Base-by-base conservation (phyloP, 2,888 invertebrate species). In the Eupithecia centaureata region DNA sequence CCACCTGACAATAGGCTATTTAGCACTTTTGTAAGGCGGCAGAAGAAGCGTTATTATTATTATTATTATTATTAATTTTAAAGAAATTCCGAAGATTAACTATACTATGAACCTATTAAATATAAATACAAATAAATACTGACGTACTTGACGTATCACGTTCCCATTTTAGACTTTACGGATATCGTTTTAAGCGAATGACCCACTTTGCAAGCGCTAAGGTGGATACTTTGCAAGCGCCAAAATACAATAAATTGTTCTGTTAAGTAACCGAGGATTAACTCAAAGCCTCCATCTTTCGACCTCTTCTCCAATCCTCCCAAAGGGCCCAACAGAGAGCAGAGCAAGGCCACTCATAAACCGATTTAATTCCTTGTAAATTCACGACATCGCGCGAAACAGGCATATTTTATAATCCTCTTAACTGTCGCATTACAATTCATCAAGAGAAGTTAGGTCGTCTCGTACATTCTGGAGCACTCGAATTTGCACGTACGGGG, bases 401-500 rank as follows among this genome's bases (percentile, higher is more conserved):
- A 70, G 72, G 67, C 67, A 70, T 71, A 74, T 73, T 74, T 73
- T 73, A 73, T 75, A 76, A 75, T 73, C 68, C 73, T 63, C 71
- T 74, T 72, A 75, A 70, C 69, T 73, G 73, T 71, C 77, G 71
- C 76, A 79, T 78, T 77, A 79, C 76, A 77, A 82, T 80, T 79
- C 78, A 78, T 82, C 77, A 77, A 70, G 77, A 27, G 73, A 72
- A 69, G 70, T 72, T 72, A 67, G 67, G 61, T 63, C 65, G 69
- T 73, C 71, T 30, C 30, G 32, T 57, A 71, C 68, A 73, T 76
- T 74, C 68, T 42, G 51, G 66, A 71, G 72, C 72, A 71, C 71
- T 71, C 75, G 76, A 84, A 82, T 85, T 85, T 82, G 80, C 83
- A 82, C 82, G 78, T 79, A 80, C 74, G 76, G 68, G 76, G 73